Evolutionary conservation across 2,797 vertebrate genomes (phyloP).

Genomic region (Ispidina lecontei): DNA sequence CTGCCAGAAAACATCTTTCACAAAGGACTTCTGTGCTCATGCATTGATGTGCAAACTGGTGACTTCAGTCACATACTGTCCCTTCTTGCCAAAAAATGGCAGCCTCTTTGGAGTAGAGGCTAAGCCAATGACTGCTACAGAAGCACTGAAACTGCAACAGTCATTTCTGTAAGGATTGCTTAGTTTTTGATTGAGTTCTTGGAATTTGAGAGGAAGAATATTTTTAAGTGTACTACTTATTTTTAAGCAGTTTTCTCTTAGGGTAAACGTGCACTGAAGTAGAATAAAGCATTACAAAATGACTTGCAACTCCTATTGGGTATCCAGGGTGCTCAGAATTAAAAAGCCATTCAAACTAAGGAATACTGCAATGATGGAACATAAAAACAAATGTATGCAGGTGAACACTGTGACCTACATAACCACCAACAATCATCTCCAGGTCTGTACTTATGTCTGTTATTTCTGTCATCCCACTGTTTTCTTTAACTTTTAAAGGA

Average conservation of each 20-base stretch:
- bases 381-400: not conserved
- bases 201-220: not conserved
- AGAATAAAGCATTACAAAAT: constrained; percentile 1
- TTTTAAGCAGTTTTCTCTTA: not conserved
- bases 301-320: not conserved
- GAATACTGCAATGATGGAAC: not conserved
- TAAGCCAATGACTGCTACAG: not conserved
- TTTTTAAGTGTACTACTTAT: not conserved
- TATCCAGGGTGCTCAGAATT: not conserved
- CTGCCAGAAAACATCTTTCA: not conserved
- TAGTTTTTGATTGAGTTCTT: not conserved
- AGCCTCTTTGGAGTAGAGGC: not conserved
- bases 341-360: not conserved
- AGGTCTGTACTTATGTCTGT: not conserved
- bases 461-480: not conserved
- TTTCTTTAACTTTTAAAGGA: not conserved
- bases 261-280: not conserved
- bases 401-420: not conserved
- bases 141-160: not conserved
- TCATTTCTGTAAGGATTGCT: not conserved
- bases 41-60: not conserved
- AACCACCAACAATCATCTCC: not conserved
- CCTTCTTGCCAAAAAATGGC: not conserved
- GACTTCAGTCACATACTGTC: not conserved
- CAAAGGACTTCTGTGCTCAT: not conserved